phyloP scores from a whole-genome alignment of 2,888 invertebrate genomes.

The Pantelozetes paolii region DNA sequence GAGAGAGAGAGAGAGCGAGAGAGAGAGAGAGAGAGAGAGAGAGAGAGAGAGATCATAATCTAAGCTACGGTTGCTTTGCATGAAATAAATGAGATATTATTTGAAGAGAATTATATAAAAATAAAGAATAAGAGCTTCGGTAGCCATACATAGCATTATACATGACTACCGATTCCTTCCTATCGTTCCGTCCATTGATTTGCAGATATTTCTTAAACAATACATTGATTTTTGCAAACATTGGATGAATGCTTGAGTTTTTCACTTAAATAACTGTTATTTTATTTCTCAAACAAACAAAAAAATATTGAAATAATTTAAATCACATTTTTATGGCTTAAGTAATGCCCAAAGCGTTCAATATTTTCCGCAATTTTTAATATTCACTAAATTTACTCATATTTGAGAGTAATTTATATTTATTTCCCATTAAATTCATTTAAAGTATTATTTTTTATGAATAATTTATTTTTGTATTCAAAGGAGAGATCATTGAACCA shows the following conservation, averaged over 20 bases:
- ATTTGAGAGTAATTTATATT: not conserved
- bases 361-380: slow-evolving; percentile 4
- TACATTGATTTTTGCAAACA: not conserved
- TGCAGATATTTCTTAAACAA: not conserved
- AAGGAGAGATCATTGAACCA: not conserved
- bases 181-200: not conserved
- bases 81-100: slow-evolving; percentile 12
- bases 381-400: not conserved
- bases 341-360: not conserved
- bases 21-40: not conserved
- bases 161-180: slow-evolving; percentile 13
- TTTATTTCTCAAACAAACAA: not conserved
- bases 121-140: not conserved
- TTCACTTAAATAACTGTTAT: slow-evolving; percentile 1
- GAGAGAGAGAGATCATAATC: not conserved
- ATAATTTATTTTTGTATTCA: not conserved
- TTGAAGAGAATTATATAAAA: not conserved
- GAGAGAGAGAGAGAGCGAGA: no score
- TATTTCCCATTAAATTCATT: not conserved
- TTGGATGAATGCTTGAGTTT: no score
- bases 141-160: not conserved
- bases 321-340: not conserved
- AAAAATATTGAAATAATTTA: not conserved
- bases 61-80: not conserved
- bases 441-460: not conserved